Percentiles rank a stretch among this genome's conserved stretches.
phyloP scores from a whole-genome alignment of 2,113 vertebrate genomes.

The Cyphomyrus plagiostoma region DNA sequence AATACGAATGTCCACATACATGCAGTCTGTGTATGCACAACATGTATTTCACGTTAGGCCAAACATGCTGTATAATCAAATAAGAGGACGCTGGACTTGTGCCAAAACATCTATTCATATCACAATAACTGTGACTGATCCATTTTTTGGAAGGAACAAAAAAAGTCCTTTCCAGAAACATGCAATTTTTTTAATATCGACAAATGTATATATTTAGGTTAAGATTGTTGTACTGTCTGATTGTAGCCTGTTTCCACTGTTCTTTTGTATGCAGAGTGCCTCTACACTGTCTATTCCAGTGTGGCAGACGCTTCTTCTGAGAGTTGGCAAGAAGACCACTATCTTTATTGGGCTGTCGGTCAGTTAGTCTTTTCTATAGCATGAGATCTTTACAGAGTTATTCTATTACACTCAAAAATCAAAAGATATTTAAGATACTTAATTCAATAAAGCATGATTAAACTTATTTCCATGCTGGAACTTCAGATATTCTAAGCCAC shows the following conservation, averaged over 20 bases:
- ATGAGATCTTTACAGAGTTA: neutral
- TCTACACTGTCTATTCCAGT: constrained; percentile 48
- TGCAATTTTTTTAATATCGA: neutral
- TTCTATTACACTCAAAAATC: neutral
- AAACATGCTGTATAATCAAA: neutral
- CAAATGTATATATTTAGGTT: neutral
- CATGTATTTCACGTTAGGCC: neutral
- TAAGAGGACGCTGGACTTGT: neutral
- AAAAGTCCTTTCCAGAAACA: neutral
- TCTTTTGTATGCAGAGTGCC: constrained; percentile 35
- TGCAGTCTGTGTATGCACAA: neutral
- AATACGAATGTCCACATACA: neutral
- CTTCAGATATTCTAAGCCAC: neutral
- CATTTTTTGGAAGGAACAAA: neutral
- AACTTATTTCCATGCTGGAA: neutral
- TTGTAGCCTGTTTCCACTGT: neutral
- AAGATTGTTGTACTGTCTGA: neutral
- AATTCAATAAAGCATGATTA: neutral
- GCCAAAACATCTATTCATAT: neutral
- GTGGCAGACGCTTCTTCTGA: constrained; percentile 53
- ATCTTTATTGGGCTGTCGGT: constrained; percentile 48
- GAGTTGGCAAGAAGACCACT: constrained; percentile 55
- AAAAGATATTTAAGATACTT: neutral
- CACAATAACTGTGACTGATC: neutral
- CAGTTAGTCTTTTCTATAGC: constrained; percentile 20